Base-by-base conservation (phyloP, 1,140 invertebrate species). In the Drosophila leontia region DNA sequence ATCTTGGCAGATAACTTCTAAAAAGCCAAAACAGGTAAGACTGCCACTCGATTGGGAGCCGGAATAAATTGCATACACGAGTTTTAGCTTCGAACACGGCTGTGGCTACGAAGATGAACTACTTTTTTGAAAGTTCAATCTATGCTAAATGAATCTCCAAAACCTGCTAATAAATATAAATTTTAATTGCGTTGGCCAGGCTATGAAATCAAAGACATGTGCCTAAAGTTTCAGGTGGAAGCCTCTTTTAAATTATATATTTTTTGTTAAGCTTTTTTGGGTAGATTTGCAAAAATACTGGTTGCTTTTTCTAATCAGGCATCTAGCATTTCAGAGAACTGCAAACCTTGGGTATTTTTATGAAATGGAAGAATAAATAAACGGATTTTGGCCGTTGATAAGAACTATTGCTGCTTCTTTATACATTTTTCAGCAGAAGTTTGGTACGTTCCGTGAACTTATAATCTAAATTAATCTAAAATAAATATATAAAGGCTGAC, bases 21-120 rank as follows among this genome's bases (percentile, higher is more conserved):
- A 55, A 55, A 32, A 29, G n/a, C 35, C 50, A 42, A 72, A 72
- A 72, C 69, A 72, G 69, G 69, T 72, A 72, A 50, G 69, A 72
- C 67, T 17, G 44, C 63, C 63, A 37, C 62, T 65, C 41, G 57
- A 26, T 47, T 67, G 23, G 65, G 12, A 50, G 47, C 32, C 45
- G 15, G 50, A 60, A 72, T 72, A 72, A 72, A 72, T 72, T 59
- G 69, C 67, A 72, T 72, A 72, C 69, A 72, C 69, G 69, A 59
- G 37, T 29, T 34, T 34, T 17, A 34, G n/a, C 45, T 48, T 26
- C 23, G 23, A 48, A 32, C 35, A 12, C n/a, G n/a, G n/a, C 68
- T 47, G 3, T 26, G 68, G 39, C 67, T 70, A 12, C 32, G 39
- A 72, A 60, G 69, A 72, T 72, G 69, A 51, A 72, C 69, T 72